Evolutionary conservation across 2,797 vertebrate species (phyloP).

Genomic region (Benthosema pterotum): DNA sequence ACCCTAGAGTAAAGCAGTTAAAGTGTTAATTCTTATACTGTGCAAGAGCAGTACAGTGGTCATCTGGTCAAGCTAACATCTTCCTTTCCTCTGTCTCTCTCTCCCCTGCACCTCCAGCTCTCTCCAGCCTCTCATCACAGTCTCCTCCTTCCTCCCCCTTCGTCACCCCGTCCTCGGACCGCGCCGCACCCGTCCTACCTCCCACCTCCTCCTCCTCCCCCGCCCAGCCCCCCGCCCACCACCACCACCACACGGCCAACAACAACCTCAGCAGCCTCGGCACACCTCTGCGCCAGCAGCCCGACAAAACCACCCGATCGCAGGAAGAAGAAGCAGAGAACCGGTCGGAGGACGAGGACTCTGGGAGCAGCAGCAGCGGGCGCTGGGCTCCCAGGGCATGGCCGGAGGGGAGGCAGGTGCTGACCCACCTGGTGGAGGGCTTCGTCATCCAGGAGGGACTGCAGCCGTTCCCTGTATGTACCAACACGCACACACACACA

Average conservation of each 20-base stretch:
- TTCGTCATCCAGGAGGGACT: conserved; percentile 98
- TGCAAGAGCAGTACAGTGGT: neutral
- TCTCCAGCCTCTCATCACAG: conserved; percentile 80
- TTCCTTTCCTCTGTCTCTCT: neutral
- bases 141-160: conserved; percentile 73
- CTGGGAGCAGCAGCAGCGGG: conserved; percentile 30
- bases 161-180: conserved; percentile 69
- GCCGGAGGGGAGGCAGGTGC: conserved; percentile 83
- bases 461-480: conserved; percentile 91
- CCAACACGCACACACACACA: conserved; percentile 13
- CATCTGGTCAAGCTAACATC: neutral
- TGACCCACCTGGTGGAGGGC: conserved; percentile 96
- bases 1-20: too few relatives aligned
- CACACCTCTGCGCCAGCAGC: conserved; percentile 32
- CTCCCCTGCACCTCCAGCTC: conserved; percentile 58
- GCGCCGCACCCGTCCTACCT: conserved; percentile 73
- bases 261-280: conserved; percentile 57
- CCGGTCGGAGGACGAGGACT: conserved; percentile 29
- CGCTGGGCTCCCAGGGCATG: conserved; percentile 64
- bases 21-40: neutral
- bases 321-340: conserved; percentile 6
- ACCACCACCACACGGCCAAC: conserved; percentile 31
- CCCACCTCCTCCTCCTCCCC: conserved; percentile 71
- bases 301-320: conserved; percentile 20
- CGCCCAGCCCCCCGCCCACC: conserved; percentile 26